phyloP scores from a whole-genome alignment of 2,888 invertebrate species.

The Eumacrocentrus americanus region DNA sequence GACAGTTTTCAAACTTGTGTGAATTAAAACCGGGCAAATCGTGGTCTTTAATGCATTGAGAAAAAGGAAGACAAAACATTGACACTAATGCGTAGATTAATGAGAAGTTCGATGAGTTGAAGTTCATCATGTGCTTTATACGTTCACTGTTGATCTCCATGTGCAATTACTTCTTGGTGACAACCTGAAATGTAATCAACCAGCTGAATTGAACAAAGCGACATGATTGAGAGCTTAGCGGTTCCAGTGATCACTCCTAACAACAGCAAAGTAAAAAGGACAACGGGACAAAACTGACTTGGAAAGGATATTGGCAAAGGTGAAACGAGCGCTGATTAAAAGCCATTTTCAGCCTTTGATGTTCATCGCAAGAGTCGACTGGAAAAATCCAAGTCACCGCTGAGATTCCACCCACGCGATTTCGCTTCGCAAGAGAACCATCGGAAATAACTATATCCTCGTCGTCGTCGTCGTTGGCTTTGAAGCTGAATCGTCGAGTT shows the following conservation, averaged over 20 bases:
- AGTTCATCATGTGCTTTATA: slow-evolving; percentile 45
- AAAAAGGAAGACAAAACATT: no score
- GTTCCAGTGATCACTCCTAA: no score
- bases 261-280: not conserved
- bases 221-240: not conserved
- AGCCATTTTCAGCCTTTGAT: not conserved
- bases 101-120: not conserved
- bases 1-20: not conserved
- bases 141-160: slow-evolving; percentile 44
- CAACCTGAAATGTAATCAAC: not conserved
- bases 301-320: not conserved
- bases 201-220: not conserved
- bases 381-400: not conserved
- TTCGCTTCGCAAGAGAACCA: not conserved
- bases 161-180: slow-evolving; percentile 43
- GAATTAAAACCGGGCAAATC: not conserved
- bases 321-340: not conserved
- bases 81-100: no score
- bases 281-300: not conserved
- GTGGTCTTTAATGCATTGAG: no score
- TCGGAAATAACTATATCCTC: not conserved
- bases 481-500: no score
- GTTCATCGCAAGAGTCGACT: not conserved
- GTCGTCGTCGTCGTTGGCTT: no score
- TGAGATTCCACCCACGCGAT: no score